phyloP scores from a whole-genome alignment of 2,113 vertebrate genomes.

The Mionectes macconnelli region DNA sequence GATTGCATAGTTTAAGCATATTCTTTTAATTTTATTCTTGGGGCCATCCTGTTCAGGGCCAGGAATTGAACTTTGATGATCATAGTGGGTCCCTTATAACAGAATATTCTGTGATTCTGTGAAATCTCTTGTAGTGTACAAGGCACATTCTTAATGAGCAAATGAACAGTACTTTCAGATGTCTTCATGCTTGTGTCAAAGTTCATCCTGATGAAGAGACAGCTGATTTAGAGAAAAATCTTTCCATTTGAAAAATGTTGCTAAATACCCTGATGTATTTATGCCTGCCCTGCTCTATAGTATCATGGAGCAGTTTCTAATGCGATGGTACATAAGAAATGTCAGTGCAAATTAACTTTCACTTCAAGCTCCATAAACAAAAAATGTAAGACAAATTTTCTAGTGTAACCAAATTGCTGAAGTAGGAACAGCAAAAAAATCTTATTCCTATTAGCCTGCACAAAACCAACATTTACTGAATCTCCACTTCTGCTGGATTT shows the following conservation, averaged over 20 bases:
- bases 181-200: conserved; percentile 45
- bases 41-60: neutral
- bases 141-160: conserved; percentile 42
- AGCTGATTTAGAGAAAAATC: conserved; percentile 29
- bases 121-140: conserved; percentile 28
- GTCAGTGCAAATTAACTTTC: conserved; percentile 52
- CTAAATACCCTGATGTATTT: conserved; percentile 4
- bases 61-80: neutral
- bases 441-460: neutral
- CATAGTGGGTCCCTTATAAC: neutral
- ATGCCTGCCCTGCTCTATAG: conserved; percentile 16
- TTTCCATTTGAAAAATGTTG: conserved; percentile 39
- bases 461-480: neutral
- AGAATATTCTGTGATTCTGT: neutral
- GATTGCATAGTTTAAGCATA: neutral
- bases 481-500: neutral
- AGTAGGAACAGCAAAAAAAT: conserved; percentile 13
- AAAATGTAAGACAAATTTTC: conserved; percentile 29
- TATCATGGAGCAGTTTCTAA: conserved; percentile 32
- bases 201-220: conserved; percentile 30
- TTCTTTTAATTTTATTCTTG: neutral
- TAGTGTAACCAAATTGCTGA: conserved; percentile 20
- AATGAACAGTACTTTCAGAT: conserved; percentile 49
- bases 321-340: conserved; percentile 36
- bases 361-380: neutral